Evolutionary conservation across 2,113 vertebrate species (phyloP), one percentile per base, ranked within the genome.

Genomic region (Chascanopsetta lugubris): DNA sequence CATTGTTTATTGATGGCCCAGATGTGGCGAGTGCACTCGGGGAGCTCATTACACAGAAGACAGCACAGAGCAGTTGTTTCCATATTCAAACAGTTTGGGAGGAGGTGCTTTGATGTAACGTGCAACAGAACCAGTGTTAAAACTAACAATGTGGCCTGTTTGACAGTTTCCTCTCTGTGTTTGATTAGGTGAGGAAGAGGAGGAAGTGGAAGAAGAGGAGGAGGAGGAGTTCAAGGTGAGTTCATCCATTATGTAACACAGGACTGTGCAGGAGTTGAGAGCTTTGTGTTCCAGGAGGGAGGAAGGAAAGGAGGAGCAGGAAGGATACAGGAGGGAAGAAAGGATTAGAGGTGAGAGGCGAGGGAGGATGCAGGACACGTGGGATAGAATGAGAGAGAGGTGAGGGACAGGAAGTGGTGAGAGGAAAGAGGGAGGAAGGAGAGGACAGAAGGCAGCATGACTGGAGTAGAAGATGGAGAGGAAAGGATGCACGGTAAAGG

Each of bases 1-100:
- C 29, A 71, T 79, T 79, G 75, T 77, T 86, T 86, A 84, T 86
- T 88, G 84, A 88, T 88, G 81, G 62, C 80, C 83, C 86, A 88
- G 81, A 88, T 88, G 83, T 84, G 83, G 79, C 4, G 21, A 65
- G 18, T 76, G 71, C 79, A 69, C 81, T 61, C 43, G 1, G 60
- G 72, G 80, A 85, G 83, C 83, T 88, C 81, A 84, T 88, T 88
- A 87, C 63, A 78, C 79, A 22, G 53, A 79, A 85, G 75, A 85
- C 78, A 77, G 84, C 73, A 76, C 81, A 74, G 62, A 68, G 59
- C 76, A 27, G 55, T 76, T 80, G 75, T 84, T 86, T 86, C 79
- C 81, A 80, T 84, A 81, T 81, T 83, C 77, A 82, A 80, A 78
- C 82, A 83, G 79, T 85, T 85, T 72, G 72, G 66, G 72, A 75